Percentiles rank a stretch among this genome's conserved stretches.
Evolutionary conservation across 2,888 invertebrate genomes (phyloP).

Genomic region (Pantelozetes paolii): DNA sequence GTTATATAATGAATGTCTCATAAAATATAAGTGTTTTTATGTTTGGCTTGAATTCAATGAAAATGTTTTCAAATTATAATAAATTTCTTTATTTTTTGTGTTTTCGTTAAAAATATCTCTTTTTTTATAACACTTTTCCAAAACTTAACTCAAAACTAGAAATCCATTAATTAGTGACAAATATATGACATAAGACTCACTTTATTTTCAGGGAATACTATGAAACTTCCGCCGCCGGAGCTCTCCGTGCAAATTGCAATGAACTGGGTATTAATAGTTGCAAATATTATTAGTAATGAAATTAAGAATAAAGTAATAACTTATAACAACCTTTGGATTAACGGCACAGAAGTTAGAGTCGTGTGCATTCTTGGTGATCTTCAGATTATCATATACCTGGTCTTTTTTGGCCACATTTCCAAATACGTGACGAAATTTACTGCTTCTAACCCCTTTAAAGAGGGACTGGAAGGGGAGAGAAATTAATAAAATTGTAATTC

Average conservation of each 20-base stretch:
- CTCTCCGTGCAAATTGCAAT: slow-evolving; percentile 44
- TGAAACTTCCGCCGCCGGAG: slow-evolving; percentile 88
- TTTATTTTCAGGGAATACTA: slow-evolving; percentile 88
- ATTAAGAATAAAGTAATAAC: background rate
- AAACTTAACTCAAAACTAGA: background rate
- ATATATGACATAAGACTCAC: too few species aligned
- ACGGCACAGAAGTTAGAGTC: slow-evolving; percentile 98
- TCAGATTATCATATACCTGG: slow-evolving; percentile 94
- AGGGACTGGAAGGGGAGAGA: slow-evolving; percentile 69
- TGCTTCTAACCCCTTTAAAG: slow-evolving; percentile 92
- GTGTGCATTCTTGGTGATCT: slow-evolving; percentile 91
- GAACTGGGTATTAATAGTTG: slow-evolving; percentile 31
- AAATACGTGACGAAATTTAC: slow-evolving; percentile 96
- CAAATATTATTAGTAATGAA: background rate
- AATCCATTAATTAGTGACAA: too few species aligned
- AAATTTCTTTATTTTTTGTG: background rate
- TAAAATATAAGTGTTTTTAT: slow-evolving; percentile 19
- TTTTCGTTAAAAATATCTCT: too few species aligned
- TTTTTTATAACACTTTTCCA: background rate
- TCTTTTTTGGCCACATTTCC: slow-evolving; percentile 87
- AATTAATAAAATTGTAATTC: background rate
- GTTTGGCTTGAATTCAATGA: background rate
- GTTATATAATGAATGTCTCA: slow-evolving; percentile 39
- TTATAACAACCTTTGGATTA: slow-evolving; percentile 69
- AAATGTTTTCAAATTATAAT: background rate